These are phyloP conservation scores for Platerodrilus igneus DNA, from an alignment of 2,888 invertebrate species.

Conservation along the genomic window DNA sequence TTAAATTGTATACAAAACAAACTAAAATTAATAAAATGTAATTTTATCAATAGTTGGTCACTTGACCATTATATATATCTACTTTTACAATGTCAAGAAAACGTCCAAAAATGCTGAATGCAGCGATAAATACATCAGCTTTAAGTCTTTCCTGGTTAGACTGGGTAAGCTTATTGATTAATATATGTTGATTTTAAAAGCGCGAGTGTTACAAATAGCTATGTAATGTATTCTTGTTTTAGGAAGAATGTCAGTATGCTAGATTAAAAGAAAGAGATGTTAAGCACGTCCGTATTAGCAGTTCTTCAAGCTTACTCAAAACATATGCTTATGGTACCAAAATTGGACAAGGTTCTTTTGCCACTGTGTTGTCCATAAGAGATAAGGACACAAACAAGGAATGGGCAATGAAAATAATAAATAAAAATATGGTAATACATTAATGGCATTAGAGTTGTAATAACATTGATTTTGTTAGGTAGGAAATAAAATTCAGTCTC, in stretches of 20 bases:
- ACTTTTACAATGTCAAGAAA: conserved; percentile 20
- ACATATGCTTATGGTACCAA: conserved; percentile 42
- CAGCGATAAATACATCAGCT: conserved; percentile 30
- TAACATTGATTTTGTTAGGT: conserved; percentile 11
- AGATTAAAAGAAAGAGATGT: conserved; percentile 33
- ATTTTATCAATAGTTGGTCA: no score
- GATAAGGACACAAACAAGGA: conserved; percentile 39
- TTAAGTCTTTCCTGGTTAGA: conserved; percentile 20
- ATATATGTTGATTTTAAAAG: background rate
- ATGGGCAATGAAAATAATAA: conserved; percentile 49
- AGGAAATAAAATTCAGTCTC: conserved; percentile 38
- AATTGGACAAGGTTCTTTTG: conserved; percentile 47
- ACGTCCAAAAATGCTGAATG: conserved; percentile 18
- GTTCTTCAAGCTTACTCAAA: conserved; percentile 38
- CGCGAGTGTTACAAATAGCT: no score
- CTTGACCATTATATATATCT: no score
- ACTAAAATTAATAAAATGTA: no score
- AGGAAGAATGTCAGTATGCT: no score
- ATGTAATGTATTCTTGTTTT: no score
- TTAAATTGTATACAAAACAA: no score
- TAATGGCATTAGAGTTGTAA: conserved; percentile 6
- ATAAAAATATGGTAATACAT: conserved; percentile 38
- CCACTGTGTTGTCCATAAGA: conserved; percentile 42
- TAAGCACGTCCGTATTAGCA: conserved; percentile 41
- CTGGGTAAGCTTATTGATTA: no score